Conservation (phyloP, 2,888 invertebrate species). For the Drosophila stalkeri region DNA sequence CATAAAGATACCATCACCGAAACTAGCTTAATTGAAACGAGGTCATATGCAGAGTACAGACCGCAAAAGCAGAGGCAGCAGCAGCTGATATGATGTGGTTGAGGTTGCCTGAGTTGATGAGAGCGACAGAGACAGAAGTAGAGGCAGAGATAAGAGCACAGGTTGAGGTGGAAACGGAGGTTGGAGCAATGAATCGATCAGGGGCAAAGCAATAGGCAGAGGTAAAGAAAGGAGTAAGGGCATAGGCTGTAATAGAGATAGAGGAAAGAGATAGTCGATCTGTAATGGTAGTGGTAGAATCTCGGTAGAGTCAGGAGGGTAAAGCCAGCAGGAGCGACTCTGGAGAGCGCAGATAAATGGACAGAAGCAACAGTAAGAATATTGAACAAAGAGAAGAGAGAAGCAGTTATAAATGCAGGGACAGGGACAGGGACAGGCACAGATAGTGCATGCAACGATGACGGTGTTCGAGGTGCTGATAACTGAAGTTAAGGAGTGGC, state of each 20-base stretch:
- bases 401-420: not conserved
- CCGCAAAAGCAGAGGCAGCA: slow-evolving; percentile 34
- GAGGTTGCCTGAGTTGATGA: not conserved
- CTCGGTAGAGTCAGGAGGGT: too few relatives aligned
- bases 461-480: not conserved
- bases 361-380: not conserved
- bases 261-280: not conserved
- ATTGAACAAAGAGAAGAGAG: not conserved
- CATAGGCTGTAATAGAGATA: too few relatives aligned
- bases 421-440: not conserved
- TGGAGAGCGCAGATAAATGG: not conserved
- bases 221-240: not conserved
- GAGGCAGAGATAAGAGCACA: not conserved
- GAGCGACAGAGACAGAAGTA: not conserved
- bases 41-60: slow-evolving; percentile 63
- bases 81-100: not conserved
- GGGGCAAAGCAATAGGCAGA: not conserved
- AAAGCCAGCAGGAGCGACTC: not conserved
- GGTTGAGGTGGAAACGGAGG: not conserved
- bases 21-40: slow-evolving; percentile 63
- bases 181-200: not conserved
- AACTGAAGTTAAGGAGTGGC: not conserved
- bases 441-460: not conserved
- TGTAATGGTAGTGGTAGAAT: too few relatives aligned
- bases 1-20: slow-evolving; percentile 46